Evolutionary conservation across 2,797 vertebrate genomes (phyloP), one percentile per base, ranked within the genome.

Genomic region (Cyprinodon diabolis): DNA sequence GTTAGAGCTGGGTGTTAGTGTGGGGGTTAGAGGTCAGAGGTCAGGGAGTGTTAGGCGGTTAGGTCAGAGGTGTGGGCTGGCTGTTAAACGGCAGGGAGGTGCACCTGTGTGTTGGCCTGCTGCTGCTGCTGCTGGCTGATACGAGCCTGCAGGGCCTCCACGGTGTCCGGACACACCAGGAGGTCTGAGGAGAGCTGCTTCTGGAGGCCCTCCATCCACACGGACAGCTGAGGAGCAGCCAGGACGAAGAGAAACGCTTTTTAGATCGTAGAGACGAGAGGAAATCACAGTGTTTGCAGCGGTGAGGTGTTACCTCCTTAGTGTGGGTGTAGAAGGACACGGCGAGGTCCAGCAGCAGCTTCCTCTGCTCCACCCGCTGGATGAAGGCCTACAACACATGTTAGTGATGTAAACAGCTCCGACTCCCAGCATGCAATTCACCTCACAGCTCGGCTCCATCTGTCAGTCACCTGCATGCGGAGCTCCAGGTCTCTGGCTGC

Each of bases 271-370:
- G 17, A 54, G 10, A 21, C 0, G 17, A 43, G 5, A 5, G 40
- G 40, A 43, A 43, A 43, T 8, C 7, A 43, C 4, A 40, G 1
- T 43, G 40, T 62, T 13, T 30, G 17, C 19, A 9, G 21, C 25
- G 37, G 37, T 13, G 25, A 57, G 72, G 13, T 54, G 11, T 77
- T 95, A 99, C 97, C 97, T 99, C 98, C 91, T 98, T 99, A 74
- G 97, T 98, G 94, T 99, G 98, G 15, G 97, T 99, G 91, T 99
- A 97, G 93, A 99, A 99, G 65, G 97, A 98, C 86, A 99, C 98
- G 0, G 98, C 98, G 84, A 99, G 97, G 87, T 99, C 98, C 90
- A 99, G 90, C 72, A 99, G 96, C 83, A 98, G 96, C 75, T 99
- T 99, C 84, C 98, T 95, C 91, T 99, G 98, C 75, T 99, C 98